phyloP scores from a whole-genome alignment of 2,113 vertebrate genomes.

The Lethenteron camtschaticum region DNA sequence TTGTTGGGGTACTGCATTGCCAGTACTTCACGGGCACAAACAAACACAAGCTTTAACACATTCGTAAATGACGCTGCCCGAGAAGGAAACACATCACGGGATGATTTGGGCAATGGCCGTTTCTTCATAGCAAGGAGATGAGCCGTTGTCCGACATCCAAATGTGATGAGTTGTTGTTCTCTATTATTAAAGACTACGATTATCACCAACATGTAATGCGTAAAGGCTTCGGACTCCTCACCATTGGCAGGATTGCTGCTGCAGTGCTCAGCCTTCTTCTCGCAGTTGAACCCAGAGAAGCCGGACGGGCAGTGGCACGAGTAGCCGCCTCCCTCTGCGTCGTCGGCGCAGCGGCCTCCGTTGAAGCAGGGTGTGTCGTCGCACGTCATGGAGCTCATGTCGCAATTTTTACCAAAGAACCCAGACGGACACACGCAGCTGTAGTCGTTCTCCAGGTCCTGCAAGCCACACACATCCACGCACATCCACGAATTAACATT shows the following conservation, averaged over 20 bases:
- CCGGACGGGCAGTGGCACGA: slow-evolving; percentile 31
- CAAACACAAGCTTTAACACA: no score
- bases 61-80: no score
- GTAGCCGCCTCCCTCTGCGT: slow-evolving; percentile 24
- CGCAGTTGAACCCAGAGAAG: slow-evolving; percentile 63
- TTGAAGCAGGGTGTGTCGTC: slow-evolving; percentile 56
- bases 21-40: no score
- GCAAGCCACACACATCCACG: slow-evolving; percentile 10
- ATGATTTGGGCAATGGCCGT: background rate
- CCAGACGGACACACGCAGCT: slow-evolving; percentile 49
- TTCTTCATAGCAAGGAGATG: background rate
- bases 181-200: no score
- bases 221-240: slow-evolving; percentile 12
- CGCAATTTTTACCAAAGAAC: slow-evolving; percentile 54
- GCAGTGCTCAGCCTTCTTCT: slow-evolving; percentile 53
- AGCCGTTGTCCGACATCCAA: background rate
- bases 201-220: no score
- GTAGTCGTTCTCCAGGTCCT: slow-evolving; percentile 37
- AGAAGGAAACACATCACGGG: background rate
- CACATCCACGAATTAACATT: background rate
- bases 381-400: slow-evolving; percentile 44
- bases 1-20: no score
- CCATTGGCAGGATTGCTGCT: slow-evolving; percentile 46
- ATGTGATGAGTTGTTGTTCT: no score
- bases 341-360: slow-evolving; percentile 38